These are phyloP conservation scores for Drosophila prolongata DNA, from an alignment of 2,888 invertebrate genomes.

Conservation along the genomic window DNA sequence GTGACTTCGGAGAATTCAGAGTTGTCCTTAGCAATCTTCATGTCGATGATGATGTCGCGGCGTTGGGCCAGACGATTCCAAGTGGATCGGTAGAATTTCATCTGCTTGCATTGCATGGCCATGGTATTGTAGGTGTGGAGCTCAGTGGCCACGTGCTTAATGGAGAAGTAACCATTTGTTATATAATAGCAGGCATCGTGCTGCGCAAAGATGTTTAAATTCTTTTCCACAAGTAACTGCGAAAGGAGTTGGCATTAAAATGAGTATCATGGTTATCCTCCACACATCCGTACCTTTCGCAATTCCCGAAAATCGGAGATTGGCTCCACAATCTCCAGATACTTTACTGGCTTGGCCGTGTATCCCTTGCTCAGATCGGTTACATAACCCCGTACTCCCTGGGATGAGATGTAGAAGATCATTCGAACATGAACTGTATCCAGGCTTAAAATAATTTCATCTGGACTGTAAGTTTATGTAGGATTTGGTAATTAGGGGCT, in stretches of 20 bases:
- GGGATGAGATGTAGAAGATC: constrained; percentile 62
- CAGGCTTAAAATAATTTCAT: constrained; percentile 70
- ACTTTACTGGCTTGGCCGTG: constrained; percentile 65
- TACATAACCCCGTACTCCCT: constrained; percentile 72
- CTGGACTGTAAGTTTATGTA: constrained; percentile 51
- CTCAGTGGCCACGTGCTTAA: constrained; percentile 79
- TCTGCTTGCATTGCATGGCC: constrained; percentile 68
- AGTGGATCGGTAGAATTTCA: constrained; percentile 73
- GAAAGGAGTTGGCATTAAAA: constrained; percentile 44
- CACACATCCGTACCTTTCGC: constrained; percentile 56
- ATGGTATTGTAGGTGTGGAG: constrained; percentile 79
- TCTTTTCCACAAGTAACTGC: constrained; percentile 70
- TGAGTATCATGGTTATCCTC: too few species aligned
- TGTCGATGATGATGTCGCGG: constrained; percentile 72
- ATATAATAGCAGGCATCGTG: constrained; percentile 80
- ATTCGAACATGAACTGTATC: constrained; percentile 74
- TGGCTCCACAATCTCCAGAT: constrained; percentile 70
- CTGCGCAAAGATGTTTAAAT: constrained; percentile 81
- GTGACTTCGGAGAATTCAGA: constrained; percentile 58
- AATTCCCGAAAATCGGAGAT: constrained; percentile 67
- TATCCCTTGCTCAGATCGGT: constrained; percentile 65
- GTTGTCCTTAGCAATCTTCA: constrained; percentile 62
- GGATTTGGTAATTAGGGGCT: neutral
- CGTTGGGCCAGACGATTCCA: constrained; percentile 82
- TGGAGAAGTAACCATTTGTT: constrained; percentile 74